phyloP scores from a whole-genome alignment of 2,113 vertebrate genomes.

The Scomber scombrus region DNA sequence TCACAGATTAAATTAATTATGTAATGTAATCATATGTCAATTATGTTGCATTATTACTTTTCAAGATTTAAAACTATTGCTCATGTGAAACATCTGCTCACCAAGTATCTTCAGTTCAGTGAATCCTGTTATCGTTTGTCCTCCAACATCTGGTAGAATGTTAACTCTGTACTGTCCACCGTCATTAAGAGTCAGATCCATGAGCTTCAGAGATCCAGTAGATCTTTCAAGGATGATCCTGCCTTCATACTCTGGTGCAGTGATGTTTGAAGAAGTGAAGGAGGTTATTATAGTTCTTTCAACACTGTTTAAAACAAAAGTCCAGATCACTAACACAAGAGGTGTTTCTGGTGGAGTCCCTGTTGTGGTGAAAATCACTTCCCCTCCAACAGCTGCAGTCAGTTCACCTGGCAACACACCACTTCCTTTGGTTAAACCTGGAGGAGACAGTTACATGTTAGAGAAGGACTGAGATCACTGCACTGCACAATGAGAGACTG shows the following conservation, averaged over 20 bases:
- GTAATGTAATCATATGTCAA: too few relatives aligned
- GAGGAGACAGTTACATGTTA: background rate
- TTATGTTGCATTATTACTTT: too few relatives aligned
- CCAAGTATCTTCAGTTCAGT: background rate
- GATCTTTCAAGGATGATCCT: constrained; percentile 12
- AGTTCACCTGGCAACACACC: constrained; percentile 47
- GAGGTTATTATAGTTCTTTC: background rate
- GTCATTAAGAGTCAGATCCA: constrained; percentile 46
- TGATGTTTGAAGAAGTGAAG: rapidly evolving
- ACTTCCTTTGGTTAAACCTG: constrained; percentile 56
- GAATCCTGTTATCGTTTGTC: rapidly evolving
- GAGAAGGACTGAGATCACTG: too few relatives aligned
- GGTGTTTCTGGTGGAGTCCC: background rate
- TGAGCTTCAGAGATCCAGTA: constrained; percentile 71
- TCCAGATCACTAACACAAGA: rapidly evolving
- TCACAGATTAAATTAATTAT: too few relatives aligned
- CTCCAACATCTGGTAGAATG: rapidly evolving
- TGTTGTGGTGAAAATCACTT: constrained; percentile 42
- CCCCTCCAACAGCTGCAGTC: constrained; percentile 35
- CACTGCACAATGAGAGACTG: too few relatives aligned
- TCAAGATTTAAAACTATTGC: too few relatives aligned
- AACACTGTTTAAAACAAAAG: rapidly evolving
- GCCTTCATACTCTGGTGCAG: background rate
- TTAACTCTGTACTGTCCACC: background rate
- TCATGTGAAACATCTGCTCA: constrained; percentile 27